phyloP scores from a whole-genome alignment of 1,140 invertebrate genomes.

The Hetaerina americana region DNA sequence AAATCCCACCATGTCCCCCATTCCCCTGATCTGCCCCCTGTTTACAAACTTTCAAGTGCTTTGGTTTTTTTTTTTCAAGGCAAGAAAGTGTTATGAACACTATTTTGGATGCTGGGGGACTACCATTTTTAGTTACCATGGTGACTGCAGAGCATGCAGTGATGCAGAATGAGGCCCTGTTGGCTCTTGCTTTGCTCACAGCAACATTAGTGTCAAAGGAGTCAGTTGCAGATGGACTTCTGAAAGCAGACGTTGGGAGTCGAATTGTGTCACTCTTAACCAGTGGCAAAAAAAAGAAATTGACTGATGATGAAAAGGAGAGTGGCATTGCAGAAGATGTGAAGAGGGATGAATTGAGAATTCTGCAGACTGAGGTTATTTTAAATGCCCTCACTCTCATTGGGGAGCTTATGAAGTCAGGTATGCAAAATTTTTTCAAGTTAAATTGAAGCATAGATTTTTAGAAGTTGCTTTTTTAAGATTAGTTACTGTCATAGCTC shows the following conservation, averaged over 20 bases:
- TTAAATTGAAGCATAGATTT: no score
- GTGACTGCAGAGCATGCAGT: slow-evolving; percentile 61
- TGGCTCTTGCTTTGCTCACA: slow-evolving; percentile 49
- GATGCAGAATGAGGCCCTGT: slow-evolving; percentile 79
- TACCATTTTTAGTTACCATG: slow-evolving; percentile 66
- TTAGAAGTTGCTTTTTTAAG: no score
- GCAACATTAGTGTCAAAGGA: slow-evolving; percentile 18
- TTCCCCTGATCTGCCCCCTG: no score
- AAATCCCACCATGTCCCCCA: no score
- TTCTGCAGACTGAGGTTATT: not conserved
- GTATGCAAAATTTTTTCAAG: no score
- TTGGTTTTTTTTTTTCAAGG: slow-evolving; percentile 21
- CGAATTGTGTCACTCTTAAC: not conserved
- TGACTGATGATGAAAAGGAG: not conserved
- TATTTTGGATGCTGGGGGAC: slow-evolving; percentile 49
- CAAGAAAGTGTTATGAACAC: slow-evolving; percentile 41
- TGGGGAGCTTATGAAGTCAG: not conserved
- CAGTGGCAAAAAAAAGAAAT: not conserved
- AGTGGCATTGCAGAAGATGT: not conserved
- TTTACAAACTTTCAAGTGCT: no score
- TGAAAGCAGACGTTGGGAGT: not conserved
- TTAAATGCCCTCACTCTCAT: not conserved
- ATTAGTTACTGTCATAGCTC: no score
- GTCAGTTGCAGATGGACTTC: not conserved
- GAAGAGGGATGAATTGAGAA: not conserved